Evolutionary conservation across 2,113 vertebrate species (phyloP).

Genomic region (Platycercus adscitus): DNA sequence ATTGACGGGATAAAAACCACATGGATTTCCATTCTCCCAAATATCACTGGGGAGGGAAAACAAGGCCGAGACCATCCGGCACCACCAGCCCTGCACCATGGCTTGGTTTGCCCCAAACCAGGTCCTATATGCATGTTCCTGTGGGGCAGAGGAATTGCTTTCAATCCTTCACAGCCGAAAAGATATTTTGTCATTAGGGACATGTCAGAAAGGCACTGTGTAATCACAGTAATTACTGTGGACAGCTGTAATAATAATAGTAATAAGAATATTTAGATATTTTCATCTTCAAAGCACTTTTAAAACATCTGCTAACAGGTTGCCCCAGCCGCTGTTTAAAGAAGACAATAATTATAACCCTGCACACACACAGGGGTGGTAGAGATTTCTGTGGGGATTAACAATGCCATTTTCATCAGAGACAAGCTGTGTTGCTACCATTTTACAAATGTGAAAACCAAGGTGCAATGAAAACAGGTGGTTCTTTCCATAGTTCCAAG

Average conservation of each 20-base stretch:
- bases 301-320: background rate
- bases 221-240: background rate
- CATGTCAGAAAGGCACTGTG: background rate
- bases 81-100: background rate
- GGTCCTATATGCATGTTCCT: background rate
- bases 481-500: rapidly evolving
- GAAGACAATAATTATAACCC: background rate
- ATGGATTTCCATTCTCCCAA: background rate
- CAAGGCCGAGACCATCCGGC: background rate
- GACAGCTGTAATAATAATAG: background rate
- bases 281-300: background rate
- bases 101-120: background rate
- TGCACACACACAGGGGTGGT: background rate
- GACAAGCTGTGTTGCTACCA: background rate
- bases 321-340: background rate
- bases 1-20: rapidly evolving
- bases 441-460: background rate
- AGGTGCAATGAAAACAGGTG: rapidly evolving
- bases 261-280: background rate
- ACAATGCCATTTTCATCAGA: background rate
- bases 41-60: rapidly evolving
- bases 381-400: background rate
- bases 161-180: background rate
- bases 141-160: background rate
- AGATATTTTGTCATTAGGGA: background rate